Evolutionary conservation across 2,113 vertebrate genomes (phyloP), one percentile per base, ranked within the genome.

Genomic region (Xenus cinereus): DNA sequence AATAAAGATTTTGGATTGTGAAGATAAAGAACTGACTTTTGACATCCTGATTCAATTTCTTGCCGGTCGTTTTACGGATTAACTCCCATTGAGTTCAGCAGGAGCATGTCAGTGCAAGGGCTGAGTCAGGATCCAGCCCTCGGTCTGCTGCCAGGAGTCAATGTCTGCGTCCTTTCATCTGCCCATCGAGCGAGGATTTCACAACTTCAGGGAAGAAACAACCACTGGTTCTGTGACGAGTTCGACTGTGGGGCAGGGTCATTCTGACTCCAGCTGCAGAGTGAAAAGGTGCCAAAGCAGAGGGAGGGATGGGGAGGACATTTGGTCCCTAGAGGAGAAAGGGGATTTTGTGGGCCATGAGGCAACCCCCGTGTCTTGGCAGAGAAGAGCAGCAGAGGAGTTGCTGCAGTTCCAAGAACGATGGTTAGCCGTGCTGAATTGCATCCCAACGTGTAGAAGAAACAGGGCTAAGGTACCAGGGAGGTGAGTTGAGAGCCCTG

Each of bases 1-100:
- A 97, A 96, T 96, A 94, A 95, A 96, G 90, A 93, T 93, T 93
- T 95, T 90, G 83, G 88, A 95, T 84, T 94, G 90, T 22, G 73
- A 84, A 88, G 96, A 90, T 95, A 93, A 94, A 97, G 85, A 89
- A 87, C 90, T 92, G 96, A 95, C 93, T 92, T 90, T 72, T 94
- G 96, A 96, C 95, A 93, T 68, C 94, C 85, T 48, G 72, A 95
- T 95, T 96, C 93, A 90, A 93, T 97, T 96, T 92, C 76, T 21
- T 35, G 76, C 51, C 80, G n/a, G 60, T 90, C 88, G 45, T 90
- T 94, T 92, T 96, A 77, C 51, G 0, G 95, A 96, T 95, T 96
- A 96, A 35, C 19, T 95, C 88, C 87, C 79, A 39, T 26, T 67
- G 93, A 87, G 90, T 94, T 86, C 90, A 90, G 96, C 60, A 22